These are phyloP conservation scores for Varecia variegata DNA, from an alignment of 2,797 vertebrate species.

Conservation along the genomic window DNA sequence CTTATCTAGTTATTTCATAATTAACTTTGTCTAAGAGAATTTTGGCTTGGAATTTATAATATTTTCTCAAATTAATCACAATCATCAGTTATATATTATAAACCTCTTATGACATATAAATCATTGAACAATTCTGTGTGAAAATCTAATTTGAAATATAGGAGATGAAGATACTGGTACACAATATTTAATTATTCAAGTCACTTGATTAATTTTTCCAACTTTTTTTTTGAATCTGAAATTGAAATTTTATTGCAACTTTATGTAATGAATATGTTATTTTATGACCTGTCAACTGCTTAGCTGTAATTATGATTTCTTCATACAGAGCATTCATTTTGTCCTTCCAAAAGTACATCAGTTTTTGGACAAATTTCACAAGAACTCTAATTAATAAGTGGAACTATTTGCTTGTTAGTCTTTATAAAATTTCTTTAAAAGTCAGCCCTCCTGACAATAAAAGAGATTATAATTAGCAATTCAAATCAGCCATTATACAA, in stretches of 20 bases:
- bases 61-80: neutral
- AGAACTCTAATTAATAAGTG: constrained; percentile 58
- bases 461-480: constrained; percentile 42
- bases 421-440: constrained; percentile 57
- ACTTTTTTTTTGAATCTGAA: neutral
- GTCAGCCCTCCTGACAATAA: neutral
- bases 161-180: neutral
- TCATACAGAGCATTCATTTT: neutral
- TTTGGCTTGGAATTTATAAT: neutral
- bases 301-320: constrained; percentile 54
- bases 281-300: constrained; percentile 61
- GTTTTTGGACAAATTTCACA: constrained; percentile 44
- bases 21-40: neutral
- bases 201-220: neutral
- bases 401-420: constrained; percentile 30
- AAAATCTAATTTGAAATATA: neutral
- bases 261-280: constrained; percentile 54
- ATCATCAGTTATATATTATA: neutral
- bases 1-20: neutral
- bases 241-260: constrained; percentile 49
- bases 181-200: neutral
- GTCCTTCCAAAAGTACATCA: constrained; percentile 8
- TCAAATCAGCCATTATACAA: neutral
- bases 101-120: neutral
- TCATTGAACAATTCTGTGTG: neutral